These are phyloP conservation scores for Conus canariensis DNA, from an alignment of 2,888 invertebrate species.

Conservation along the genomic window DNA sequence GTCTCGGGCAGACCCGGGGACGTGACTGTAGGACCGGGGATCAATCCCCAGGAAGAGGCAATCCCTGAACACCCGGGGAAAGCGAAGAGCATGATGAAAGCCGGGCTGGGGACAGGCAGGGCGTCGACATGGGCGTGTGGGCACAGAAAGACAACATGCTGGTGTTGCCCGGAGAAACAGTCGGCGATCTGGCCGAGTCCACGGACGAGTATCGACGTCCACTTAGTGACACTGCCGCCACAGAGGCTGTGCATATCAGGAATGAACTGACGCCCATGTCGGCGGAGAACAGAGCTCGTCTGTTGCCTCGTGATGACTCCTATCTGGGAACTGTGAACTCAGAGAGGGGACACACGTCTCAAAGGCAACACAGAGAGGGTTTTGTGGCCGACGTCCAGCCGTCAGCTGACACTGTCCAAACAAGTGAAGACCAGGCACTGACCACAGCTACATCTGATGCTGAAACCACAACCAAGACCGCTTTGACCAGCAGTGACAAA, in stretches of 20 bases:
- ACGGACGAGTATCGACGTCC: not conserved
- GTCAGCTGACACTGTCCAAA: not conserved
- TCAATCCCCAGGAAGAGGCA: not conserved
- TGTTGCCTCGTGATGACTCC: constrained; percentile 15
- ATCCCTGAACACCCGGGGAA: constrained; percentile 25
- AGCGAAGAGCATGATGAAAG: not conserved
- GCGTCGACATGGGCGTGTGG: not conserved
- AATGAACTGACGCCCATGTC: constrained; percentile 28
- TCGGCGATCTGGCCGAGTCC: not conserved
- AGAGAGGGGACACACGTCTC: not conserved
- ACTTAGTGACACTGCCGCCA: constrained; percentile 22
- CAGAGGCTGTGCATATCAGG: constrained; percentile 9
- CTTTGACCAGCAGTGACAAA: not conserved
- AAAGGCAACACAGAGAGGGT: not conserved
- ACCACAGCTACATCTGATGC: not conserved
- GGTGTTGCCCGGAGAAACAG: not conserved
- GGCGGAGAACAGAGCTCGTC: constrained; percentile 17
- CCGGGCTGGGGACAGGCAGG: not conserved
- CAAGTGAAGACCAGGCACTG: not conserved
- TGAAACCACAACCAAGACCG: not conserved
- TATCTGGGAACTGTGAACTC: not conserved
- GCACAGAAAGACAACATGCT: not conserved
- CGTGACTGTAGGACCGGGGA: too few relatives aligned
- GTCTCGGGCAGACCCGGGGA: not conserved
- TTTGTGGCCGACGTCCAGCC: not conserved